Evolutionary conservation across 2,888 invertebrate species (phyloP).

Genomic region (Scaptomyza reducta): DNA sequence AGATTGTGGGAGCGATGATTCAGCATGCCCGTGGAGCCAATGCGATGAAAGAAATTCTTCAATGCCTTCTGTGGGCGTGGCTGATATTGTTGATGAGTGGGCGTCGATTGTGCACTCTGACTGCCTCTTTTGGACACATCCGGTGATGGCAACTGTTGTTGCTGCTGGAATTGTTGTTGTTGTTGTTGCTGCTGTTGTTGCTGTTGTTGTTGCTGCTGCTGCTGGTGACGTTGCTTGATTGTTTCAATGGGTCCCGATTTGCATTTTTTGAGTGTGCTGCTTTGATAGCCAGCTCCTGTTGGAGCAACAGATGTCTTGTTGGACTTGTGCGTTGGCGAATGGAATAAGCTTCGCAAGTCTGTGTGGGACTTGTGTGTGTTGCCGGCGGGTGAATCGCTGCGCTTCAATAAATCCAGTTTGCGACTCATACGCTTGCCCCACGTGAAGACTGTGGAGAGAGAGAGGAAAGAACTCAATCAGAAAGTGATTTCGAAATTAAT

Average conservation of each 20-base stretch:
- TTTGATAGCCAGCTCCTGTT: slow-evolving; percentile 52
- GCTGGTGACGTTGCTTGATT: slow-evolving; percentile 71
- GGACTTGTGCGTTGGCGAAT: slow-evolving; percentile 72
- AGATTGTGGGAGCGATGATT: slow-evolving; percentile 85
- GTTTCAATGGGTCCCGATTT: slow-evolving; percentile 86
- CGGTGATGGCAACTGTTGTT: slow-evolving; percentile 21
- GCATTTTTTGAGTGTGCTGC: slow-evolving; percentile 85
- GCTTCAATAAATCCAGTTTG: slow-evolving; percentile 90
- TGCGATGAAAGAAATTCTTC: slow-evolving; percentile 90
- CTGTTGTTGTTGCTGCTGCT: slow-evolving; percentile 62
- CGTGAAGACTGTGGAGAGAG: slow-evolving; percentile 86
- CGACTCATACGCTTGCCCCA: slow-evolving; percentile 92
- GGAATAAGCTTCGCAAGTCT: slow-evolving; percentile 84
- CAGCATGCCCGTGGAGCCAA: slow-evolving; percentile 91
- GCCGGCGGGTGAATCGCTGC: slow-evolving; percentile 85
- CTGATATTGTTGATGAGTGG: slow-evolving; percentile 69
- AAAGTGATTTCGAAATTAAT: slow-evolving; percentile 63
- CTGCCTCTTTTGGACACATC: slow-evolving; percentile 42
- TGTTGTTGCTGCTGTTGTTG: slow-evolving; percentile 39
- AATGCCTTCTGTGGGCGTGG: slow-evolving; percentile 86
- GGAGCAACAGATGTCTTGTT: slow-evolving; percentile 51
- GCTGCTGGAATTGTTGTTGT: slow-evolving; percentile 11
- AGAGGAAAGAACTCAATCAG: slow-evolving; percentile 43
- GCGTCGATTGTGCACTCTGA: slow-evolving; percentile 68
- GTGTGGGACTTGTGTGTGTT: slow-evolving; percentile 85